Evolutionary conservation across 2,113 vertebrate genomes (phyloP).

Genomic region (Poeciliopsis turrubarensis): DNA sequence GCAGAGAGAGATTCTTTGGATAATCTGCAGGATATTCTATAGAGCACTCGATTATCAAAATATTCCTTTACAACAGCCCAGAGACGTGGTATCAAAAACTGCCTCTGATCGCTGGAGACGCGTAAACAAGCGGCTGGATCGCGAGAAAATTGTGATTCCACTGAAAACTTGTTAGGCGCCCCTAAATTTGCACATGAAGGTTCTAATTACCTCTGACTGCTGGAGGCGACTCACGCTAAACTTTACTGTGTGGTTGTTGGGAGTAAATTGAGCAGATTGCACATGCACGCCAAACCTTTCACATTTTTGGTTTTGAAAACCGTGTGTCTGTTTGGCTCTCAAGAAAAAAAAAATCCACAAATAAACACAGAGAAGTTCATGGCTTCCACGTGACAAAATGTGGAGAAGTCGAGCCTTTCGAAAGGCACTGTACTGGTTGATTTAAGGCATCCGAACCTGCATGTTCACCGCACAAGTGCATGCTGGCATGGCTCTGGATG

Average conservation of each 20-base stretch:
- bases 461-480: conserved; percentile 30
- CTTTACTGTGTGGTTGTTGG: neutral
- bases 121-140: no score
- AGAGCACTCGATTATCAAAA: no score
- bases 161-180: no score
- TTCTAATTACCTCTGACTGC: neutral
- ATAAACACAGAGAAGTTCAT: neutral
- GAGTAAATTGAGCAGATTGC: neutral
- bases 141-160: no score
- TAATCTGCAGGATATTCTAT: no score
- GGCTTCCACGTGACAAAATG: neutral
- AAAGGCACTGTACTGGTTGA: conserved; percentile 2
- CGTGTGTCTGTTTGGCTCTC: neutral
- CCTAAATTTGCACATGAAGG: neutral
- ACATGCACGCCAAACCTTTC: neutral
- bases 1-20: no score
- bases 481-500: conserved; percentile 32
- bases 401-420: neutral
- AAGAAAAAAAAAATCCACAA: neutral
- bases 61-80: no score
- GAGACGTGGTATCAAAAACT: no score
- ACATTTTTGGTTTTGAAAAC: neutral
- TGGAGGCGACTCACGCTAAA: neutral
- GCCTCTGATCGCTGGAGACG: no score
- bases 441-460: conserved; percentile 33